phyloP scores from a whole-genome alignment of 1,140 invertebrate genomes.

The Drosophila nebulosa region DNA sequence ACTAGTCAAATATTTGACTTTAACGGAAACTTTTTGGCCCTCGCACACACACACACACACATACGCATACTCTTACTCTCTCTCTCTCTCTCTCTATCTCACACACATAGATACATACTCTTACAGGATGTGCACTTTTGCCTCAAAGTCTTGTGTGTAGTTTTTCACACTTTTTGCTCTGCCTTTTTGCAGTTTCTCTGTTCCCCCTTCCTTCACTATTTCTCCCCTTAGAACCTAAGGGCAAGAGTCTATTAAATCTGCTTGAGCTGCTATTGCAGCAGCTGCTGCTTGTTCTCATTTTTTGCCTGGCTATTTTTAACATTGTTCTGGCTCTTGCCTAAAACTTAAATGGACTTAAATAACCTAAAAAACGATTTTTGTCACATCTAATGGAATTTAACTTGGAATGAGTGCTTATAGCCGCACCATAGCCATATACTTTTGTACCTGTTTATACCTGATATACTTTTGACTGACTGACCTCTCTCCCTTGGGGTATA shows the following conservation, averaged over 20 bases:
- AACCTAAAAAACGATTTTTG: background rate
- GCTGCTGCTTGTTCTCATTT: background rate
- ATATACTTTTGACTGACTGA: background rate
- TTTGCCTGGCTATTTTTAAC: background rate
- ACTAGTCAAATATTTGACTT: background rate
- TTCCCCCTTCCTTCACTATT: background rate
- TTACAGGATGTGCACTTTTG: background rate
- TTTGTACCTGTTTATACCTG: background rate
- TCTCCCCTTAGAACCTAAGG: background rate
- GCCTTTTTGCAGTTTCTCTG: too few species aligned
- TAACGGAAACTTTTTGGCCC: background rate
- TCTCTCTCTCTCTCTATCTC: too few species aligned
- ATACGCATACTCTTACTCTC: too few species aligned
- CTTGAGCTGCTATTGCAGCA: background rate
- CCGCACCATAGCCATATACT: too few species aligned
- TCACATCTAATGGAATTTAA: too few species aligned
- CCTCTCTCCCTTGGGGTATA: background rate
- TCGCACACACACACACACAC: background rate
- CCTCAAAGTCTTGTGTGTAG: background rate
- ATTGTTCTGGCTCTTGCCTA: too few species aligned
- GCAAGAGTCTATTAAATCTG: background rate
- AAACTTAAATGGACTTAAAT: background rate
- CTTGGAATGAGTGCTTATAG: too few species aligned
- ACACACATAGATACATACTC: background rate
- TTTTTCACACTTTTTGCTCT: background rate